Evolutionary conservation across 2,888 invertebrate species (phyloP).

Genomic region (Metacarcinus magister): DNA sequence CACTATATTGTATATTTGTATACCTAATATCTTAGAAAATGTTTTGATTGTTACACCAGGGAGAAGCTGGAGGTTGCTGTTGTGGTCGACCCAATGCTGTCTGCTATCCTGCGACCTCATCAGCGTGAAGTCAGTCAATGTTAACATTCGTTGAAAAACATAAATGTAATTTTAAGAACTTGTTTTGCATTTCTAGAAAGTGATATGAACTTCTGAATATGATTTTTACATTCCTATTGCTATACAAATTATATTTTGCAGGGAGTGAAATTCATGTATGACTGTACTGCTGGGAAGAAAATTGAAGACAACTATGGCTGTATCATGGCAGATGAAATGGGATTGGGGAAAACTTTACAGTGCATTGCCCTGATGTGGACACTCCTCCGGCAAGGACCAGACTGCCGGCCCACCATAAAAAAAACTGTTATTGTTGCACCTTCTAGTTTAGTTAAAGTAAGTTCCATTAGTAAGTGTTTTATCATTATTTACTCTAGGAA

Average conservation of each 20-base stretch:
- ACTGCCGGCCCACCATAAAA: constrained; percentile 94
- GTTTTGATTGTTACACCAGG: constrained; percentile 84
- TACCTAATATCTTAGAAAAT: background rate
- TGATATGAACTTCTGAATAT: background rate
- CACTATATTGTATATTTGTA: too few species aligned
- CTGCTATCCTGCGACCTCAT: constrained; percentile 96
- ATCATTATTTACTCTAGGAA: too few species aligned
- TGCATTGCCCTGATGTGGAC: constrained; percentile 99
- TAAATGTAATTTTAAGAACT: background rate
- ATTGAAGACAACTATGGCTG: constrained; percentile 95
- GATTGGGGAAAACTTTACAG: constrained; percentile 98
- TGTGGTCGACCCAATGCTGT: constrained; percentile 97
- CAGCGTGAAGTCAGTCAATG: constrained; percentile 91
- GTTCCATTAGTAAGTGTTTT: constrained; percentile 50
- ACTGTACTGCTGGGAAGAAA: constrained; percentile 97
- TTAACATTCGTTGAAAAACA: background rate
- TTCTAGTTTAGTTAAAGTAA: constrained; percentile 95
- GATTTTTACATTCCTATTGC: constrained; percentile 50
- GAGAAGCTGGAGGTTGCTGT: constrained; percentile 93
- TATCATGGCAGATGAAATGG: constrained; percentile 99
- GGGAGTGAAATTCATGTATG: constrained; percentile 99
- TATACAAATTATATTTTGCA: constrained; percentile 83
- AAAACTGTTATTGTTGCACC: constrained; percentile 98
- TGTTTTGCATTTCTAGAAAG: background rate
- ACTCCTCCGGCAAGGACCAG: constrained; percentile 95